These are phyloP conservation scores for Drosophila tristis DNA, from an alignment of 1,140 invertebrate species.

Conservation along the genomic window DNA sequence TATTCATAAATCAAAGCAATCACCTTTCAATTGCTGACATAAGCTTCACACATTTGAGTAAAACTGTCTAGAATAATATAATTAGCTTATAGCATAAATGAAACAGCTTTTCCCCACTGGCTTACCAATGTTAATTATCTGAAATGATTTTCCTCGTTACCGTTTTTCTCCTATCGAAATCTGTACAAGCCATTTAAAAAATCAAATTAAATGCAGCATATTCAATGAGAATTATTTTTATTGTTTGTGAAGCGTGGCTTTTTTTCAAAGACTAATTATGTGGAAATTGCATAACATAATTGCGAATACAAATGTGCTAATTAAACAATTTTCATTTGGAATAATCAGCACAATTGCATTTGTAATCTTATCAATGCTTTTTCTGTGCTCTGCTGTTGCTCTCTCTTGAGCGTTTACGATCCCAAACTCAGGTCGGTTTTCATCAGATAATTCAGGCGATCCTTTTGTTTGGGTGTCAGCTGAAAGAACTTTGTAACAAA, in stretches of 20 bases:
- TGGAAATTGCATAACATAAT: conserved; percentile 16
- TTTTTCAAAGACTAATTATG: conserved; percentile 24
- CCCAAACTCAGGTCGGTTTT: conserved; percentile 29
- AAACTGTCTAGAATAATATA: too few species aligned
- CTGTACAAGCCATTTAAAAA: not conserved
- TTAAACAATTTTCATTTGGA: conserved; percentile 32
- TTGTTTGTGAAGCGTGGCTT: conserved; percentile 6
- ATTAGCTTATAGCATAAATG: too few species aligned
- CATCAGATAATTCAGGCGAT: conserved; percentile 49
- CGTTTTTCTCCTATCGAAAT: too few species aligned
- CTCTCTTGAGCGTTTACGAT: not conserved
- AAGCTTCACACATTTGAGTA: too few species aligned
- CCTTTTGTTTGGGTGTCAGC: conserved; percentile 19
- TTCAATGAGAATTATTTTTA: conserved; percentile 20
- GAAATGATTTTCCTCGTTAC: too few species aligned
- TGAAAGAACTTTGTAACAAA: conserved; percentile 54
- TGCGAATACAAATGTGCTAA: conserved; percentile 44
- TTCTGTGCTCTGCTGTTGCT: too few species aligned
- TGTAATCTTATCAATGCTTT: conserved; percentile 15
- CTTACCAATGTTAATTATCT: too few species aligned
- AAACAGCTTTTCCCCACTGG: too few species aligned
- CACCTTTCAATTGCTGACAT: too few species aligned
- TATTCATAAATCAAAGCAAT: too few species aligned
- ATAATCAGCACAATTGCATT: conserved; percentile 22
- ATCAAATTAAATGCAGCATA: conserved; percentile 23